These are phyloP conservation scores for Erebia aethiops DNA, from an alignment of 2,888 invertebrate species.

Conservation along the genomic window DNA sequence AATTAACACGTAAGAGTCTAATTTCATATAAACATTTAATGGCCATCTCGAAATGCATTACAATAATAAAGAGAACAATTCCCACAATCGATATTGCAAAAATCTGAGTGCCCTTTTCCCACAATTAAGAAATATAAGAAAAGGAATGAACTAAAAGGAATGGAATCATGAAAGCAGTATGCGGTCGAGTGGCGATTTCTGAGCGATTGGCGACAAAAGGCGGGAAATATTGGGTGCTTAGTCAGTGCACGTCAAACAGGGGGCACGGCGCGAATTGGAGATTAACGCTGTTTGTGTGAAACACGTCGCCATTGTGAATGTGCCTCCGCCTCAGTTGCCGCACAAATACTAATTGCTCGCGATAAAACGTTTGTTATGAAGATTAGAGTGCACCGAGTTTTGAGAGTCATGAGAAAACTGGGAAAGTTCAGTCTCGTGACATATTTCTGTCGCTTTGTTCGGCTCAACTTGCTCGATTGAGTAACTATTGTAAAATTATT, in stretches of 20 bases:
- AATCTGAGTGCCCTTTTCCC: conserved; percentile 69
- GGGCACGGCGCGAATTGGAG: conserved; percentile 58
- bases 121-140: conserved; percentile 64
- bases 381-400: conserved; percentile 50
- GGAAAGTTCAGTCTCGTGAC: conserved; percentile 16
- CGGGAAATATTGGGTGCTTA: conserved; percentile 66
- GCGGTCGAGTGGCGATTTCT: conserved; percentile 70
- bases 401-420: conserved; percentile 47
- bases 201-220: conserved; percentile 60
- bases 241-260: conserved; percentile 69
- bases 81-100: conserved; percentile 67
- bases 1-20: conserved; percentile 58
- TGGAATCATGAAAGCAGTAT: conserved; percentile 42
- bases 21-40: conserved; percentile 61
- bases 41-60: conserved; percentile 44
- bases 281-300: conserved; percentile 76
- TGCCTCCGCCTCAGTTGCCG: conserved; percentile 57
- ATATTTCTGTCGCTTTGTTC: conserved; percentile 14
- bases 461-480: not conserved
- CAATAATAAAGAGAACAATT: conserved; percentile 55
- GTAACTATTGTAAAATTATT: not conserved
- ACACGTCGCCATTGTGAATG: conserved; percentile 66
- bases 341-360: conserved; percentile 50
- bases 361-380: conserved; percentile 47
- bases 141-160: conserved; percentile 51